Evolutionary conservation across 2,888 invertebrate genomes (phyloP), one percentile per base, ranked within the genome.

Genomic region (Spilosoma lubricipeda): DNA sequence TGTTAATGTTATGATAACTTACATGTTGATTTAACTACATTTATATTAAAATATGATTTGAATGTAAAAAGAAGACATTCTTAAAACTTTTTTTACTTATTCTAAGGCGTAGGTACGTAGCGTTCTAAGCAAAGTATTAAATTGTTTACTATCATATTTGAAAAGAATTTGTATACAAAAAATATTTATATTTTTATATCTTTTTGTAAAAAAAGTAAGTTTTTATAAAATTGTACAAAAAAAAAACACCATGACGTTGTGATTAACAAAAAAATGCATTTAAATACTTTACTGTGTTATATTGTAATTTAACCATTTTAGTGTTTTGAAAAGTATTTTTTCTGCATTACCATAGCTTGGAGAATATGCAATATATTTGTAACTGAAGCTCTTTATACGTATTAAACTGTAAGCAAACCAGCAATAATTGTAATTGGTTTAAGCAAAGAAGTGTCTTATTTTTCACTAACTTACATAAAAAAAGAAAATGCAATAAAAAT

Each of bases 51-150:
- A n/a, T 45, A 30, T 30, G 27, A 27, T 20, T 30, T 36, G 11
- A 52, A 15, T 33, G 30, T 23, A 33, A 56, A 69, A 56, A 59
- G 27, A 63, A 45, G n/a, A 8, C 56, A 52, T 52, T 69, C n/a
- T 69, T 69, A 69, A 52, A 69, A 69, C 69, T 69, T 69, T 59
- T 59, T 69, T 69, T 9, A 68, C 68, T 52, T 69, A 67, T 30
- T 1, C 45, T 45, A 30, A 45, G 67, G 33, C 23, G 67, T n/a
- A 56, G 52, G 52, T 63, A 63, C 30, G 63, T 18, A 63, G 18
- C 30, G 30, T 30, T 63, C 18, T 5, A 30, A 18, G 63, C 15
- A 2, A 63, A 30, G 63, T 18, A 30, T 27, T 27, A 13, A 59
- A 13, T 13, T 63, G 5, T 30, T 59, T 5, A 27, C 0, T 30